These are phyloP conservation scores for Drosophila pullipes DNA, from an alignment of 2,888 invertebrate genomes.

Conservation along the genomic window DNA sequence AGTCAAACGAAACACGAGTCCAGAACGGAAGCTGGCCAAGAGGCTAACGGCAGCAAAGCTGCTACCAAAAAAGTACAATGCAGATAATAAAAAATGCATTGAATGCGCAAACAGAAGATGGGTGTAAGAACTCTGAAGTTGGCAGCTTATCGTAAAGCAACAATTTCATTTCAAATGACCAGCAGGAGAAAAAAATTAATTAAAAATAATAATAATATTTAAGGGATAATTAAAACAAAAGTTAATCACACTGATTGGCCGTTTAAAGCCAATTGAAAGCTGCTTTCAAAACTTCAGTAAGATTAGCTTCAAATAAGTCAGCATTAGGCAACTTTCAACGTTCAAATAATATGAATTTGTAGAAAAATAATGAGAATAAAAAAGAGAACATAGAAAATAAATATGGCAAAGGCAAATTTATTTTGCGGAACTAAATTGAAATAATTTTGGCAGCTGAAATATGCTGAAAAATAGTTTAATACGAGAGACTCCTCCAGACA, in stretches of 20 bases:
- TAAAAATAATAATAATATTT: background rate
- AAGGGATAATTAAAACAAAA: background rate
- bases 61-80: slow-evolving; percentile 45
- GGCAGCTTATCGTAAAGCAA: slow-evolving; percentile 30
- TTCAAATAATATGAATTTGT: slow-evolving; percentile 39
- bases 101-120: slow-evolving; percentile 29
- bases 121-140: slow-evolving; percentile 7
- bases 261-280: background rate
- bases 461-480: slow-evolving; percentile 73
- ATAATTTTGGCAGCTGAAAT: slow-evolving; percentile 80
- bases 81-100: slow-evolving; percentile 62
- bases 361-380: slow-evolving; percentile 5
- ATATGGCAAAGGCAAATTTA: slow-evolving; percentile 65
- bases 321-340: slow-evolving; percentile 47
- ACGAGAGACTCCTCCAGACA: slow-evolving; percentile 46
- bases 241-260: background rate
- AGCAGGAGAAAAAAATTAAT: background rate
- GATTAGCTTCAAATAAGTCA: slow-evolving; percentile 10
- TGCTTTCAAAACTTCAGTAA: background rate
- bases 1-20: slow-evolving; percentile 36
- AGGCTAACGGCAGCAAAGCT: background rate
- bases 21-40: background rate
- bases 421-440: slow-evolving; percentile 82
- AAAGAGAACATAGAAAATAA: slow-evolving; percentile 3
- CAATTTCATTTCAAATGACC: slow-evolving; percentile 35